Percentiles rank a stretch among this genome's conserved stretches.
Evolutionary conservation across 2,888 invertebrate genomes (phyloP).

Genomic region (Stenolophus ochropezus): DNA sequence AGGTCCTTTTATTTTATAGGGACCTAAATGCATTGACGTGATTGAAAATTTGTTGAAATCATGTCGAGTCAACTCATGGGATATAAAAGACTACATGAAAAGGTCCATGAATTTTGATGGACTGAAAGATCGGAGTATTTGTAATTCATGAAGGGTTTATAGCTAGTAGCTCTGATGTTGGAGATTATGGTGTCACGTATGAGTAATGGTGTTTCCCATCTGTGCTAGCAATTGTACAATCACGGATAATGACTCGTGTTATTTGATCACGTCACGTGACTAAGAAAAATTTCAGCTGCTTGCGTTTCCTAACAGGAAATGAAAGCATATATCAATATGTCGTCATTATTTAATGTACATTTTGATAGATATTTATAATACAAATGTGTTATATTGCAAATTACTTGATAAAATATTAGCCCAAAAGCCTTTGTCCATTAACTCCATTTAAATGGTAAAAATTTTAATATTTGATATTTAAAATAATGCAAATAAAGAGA

Average conservation of each 20-base stretch:
- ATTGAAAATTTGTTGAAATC: slow-evolving; percentile 21
- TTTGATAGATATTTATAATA: too few species aligned
- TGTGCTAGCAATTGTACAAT: slow-evolving; percentile 6
- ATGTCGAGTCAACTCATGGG: slow-evolving; percentile 1
- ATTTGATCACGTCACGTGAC: not conserved
- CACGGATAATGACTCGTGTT: slow-evolving; percentile 2
- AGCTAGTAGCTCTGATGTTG: slow-evolving; percentile 10
- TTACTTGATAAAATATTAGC: too few species aligned
- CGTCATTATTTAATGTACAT: too few species aligned
- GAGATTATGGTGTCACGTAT: slow-evolving; percentile 22
- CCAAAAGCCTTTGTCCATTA: too few species aligned
- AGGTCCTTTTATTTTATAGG: not conserved
- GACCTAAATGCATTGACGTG: slow-evolving; percentile 3
- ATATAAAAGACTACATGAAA: slow-evolving; percentile 16
- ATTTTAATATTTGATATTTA: too few species aligned
- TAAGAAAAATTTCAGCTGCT: not conserved
- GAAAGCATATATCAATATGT: too few species aligned
- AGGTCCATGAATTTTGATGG: slow-evolving; percentile 12
- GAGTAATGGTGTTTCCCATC: slow-evolving; percentile 11
- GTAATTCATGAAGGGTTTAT: slow-evolving; percentile 25
- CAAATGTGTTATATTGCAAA: too few species aligned
- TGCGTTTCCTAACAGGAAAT: not conserved
- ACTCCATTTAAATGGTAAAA: too few species aligned
- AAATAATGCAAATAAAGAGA: too few species aligned
- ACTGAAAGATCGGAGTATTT: slow-evolving; percentile 15